Evolutionary conservation across 1,140 invertebrate species (phyloP).

Genomic region (Neuroterus valhalla): DNA sequence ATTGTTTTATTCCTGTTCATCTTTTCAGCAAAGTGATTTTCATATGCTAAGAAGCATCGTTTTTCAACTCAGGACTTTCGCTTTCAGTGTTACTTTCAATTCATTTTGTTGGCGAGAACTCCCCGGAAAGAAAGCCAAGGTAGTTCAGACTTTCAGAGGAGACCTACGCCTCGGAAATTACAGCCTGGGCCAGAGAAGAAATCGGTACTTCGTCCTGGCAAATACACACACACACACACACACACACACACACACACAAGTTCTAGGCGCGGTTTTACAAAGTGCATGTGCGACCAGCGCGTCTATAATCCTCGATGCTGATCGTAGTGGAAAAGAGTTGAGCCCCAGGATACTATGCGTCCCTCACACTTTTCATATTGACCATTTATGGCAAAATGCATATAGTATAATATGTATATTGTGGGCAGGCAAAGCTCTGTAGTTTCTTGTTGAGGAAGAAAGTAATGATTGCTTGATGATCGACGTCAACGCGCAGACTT

Average conservation of each 20-base stretch:
- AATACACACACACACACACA: no score
- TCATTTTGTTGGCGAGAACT: slow-evolving; percentile 6
- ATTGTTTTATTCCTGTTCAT: no score
- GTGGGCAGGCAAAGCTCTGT: no score
- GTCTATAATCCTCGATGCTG: slow-evolving; percentile 22
- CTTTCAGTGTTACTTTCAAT: slow-evolving; percentile 2
- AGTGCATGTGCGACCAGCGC: slow-evolving; percentile 20
- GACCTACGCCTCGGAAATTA: background rate
- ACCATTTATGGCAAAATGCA: background rate
- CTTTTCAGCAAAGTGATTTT: slow-evolving; percentile 11
- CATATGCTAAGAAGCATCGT: slow-evolving; percentile 1
- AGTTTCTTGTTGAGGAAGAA: no score
- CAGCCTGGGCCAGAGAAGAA: slow-evolving; percentile 25
- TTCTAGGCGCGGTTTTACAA: slow-evolving; percentile 24
- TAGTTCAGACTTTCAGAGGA: background rate
- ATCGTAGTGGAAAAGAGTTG: background rate
- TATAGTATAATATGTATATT: background rate
- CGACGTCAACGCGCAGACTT: background rate
- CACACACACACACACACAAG: slow-evolving; percentile 15
- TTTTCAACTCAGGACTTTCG: background rate
- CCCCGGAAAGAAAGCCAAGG: slow-evolving; percentile 18
- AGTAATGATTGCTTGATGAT: no score
- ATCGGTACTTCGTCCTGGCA: slow-evolving; percentile 13
- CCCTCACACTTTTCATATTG: slow-evolving; percentile 10
- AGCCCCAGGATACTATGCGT: background rate